Percentiles rank a stretch among this genome's conserved stretches.
Evolutionary conservation across 1,140 invertebrate genomes (phyloP).

Genomic region (Cyclargus thomasi): DNA sequence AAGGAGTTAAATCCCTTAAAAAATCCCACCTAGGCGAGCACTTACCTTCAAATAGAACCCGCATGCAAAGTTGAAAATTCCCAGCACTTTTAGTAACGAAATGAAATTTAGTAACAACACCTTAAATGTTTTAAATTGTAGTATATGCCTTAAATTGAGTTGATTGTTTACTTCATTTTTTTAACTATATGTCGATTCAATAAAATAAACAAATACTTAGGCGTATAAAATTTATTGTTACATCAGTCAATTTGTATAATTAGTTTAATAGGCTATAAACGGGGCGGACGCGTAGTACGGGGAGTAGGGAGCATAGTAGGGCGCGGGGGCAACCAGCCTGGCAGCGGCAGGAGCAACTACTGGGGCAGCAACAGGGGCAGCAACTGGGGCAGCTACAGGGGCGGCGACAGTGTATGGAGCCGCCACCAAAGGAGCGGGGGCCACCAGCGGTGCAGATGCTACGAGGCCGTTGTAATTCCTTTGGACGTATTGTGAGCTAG

Average conservation of each 20-base stretch:
- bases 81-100: no score
- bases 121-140: no score
- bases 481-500: constrained; percentile 78
- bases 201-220: constrained; percentile 2
- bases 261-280: constrained; percentile 42
- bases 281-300: constrained; percentile 55
- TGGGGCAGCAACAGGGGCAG: constrained; percentile 44
- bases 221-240: constrained; percentile 20
- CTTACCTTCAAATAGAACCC: no score
- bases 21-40: no score
- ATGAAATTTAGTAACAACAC: no score
- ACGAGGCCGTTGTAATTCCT: constrained; percentile 78
- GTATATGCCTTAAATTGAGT: no score
- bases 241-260: constrained; percentile 21
- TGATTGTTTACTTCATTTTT: no score
- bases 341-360: constrained; percentile 36
- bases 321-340: constrained; percentile 29
- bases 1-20: no score
- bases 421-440: constrained; percentile 47
- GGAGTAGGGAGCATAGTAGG: constrained; percentile 38
- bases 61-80: no score
- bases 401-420: constrained; percentile 32
- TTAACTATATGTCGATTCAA: no score
- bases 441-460: constrained; percentile 55
- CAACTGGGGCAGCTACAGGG: constrained; percentile 26